Evolutionary conservation across 2,888 invertebrate genomes (phyloP).

Genomic region (Heterodera filipjevi): DNA sequence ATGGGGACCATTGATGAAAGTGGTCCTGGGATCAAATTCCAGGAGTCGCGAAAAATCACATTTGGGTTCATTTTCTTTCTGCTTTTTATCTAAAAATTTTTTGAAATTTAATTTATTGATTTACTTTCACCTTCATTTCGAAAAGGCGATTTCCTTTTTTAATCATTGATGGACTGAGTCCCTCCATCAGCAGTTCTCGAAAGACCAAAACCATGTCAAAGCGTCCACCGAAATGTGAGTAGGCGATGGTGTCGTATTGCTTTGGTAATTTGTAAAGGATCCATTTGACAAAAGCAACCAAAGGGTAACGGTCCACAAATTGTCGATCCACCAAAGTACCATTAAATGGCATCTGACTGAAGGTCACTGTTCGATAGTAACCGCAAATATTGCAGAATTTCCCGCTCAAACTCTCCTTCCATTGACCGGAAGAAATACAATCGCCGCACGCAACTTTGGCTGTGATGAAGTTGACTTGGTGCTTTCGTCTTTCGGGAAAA

Average conservation of each 20-base stretch:
- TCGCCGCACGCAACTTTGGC: background rate
- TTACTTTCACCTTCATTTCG: conserved; percentile 2
- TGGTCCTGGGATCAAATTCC: conserved; percentile 8
- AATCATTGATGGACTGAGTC: conserved; percentile 14
- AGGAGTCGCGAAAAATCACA: conserved; percentile 17
- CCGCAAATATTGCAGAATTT: conserved; percentile 15
- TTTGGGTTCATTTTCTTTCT: background rate
- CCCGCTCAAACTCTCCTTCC: conserved; percentile 8
- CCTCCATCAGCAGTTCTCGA: conserved; percentile 13
- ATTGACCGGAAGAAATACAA: background rate
- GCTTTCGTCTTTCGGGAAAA: background rate
- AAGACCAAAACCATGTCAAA: conserved; percentile 29
- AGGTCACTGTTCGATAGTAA: background rate
- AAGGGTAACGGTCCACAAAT: background rate
- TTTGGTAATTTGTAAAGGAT: conserved; percentile 11
- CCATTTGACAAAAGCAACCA: conserved; percentile 30
- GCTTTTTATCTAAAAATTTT: background rate
- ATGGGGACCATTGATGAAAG: conserved; percentile 6
- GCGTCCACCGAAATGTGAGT: conserved; percentile 10
- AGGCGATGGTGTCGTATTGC: conserved; percentile 12
- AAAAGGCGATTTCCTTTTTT: background rate
- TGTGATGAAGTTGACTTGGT: conserved; percentile 27
- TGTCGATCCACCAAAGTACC: background rate
- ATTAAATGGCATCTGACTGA: background rate
- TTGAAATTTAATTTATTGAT: background rate